Base-by-base conservation (phyloP, 2,113 vertebrate genomes). In the Crotalus horridus region DNA sequence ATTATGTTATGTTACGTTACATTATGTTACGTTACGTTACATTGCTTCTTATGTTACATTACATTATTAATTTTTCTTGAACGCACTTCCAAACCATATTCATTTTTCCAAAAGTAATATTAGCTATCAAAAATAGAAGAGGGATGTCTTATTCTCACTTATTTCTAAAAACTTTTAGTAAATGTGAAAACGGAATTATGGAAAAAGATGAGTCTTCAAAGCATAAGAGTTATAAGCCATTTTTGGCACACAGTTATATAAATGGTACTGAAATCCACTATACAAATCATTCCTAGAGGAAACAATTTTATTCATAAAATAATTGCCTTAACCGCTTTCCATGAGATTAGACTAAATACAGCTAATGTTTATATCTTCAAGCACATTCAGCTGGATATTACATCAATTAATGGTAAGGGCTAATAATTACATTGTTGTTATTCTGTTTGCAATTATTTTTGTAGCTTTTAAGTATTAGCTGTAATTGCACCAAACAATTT, bases 261-360 rank as follows among this genome's bases (percentile, higher is more conserved):
- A 96, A 94, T 87, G 58, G 24, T 89, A 87, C 64, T 95, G 85
- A 90, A 94, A 95, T 58, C 88, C 85, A 94, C 87, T 93, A 86
- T 87, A n/a, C 91, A 92, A 96, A 94, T 90, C 91, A 23, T 90
- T 89, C 90, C 94, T 20, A 74, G 96, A 95, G 92, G 29, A 64
- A 89, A 94, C 91, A 7, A 92, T 92, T 88, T 93, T 91, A 93
- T 94, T 94, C 87, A 53, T 46, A 20, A 0, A 0, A 95, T 55
- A 92, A 92, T 12, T 81, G n/a, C 1, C 29, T 93, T 39, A 85
- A 89, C 94, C 90, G 53, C 94, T 96, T 95, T 55, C 91, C 33
- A n/a, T 39, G 85, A 64, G 93, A 92, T 90, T 24, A 89, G 11
- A 93, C 53, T 13, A 20, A 87, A 93, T 94, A 87, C 85, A 95